Percentiles rank a stretch among this genome's conserved stretches.
Conservation (phyloP, 92 coral and sea anemone genomes). For the Zoanthus sociatus region DNA sequence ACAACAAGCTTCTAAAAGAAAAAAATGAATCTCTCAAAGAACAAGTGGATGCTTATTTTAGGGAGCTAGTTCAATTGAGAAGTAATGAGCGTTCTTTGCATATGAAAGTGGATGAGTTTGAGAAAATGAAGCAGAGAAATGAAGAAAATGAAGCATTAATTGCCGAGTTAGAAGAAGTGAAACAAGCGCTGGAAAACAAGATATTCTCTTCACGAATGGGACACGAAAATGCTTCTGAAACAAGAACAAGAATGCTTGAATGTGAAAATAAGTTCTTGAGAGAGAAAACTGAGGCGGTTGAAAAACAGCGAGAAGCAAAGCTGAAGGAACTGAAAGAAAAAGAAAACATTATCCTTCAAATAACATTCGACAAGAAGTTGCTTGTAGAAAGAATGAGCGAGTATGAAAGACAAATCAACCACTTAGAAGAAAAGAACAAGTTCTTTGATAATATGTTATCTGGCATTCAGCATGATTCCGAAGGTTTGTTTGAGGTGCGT, state of each 20-base stretch:
- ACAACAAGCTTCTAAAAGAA: conserved; percentile 33
- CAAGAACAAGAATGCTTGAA: conserved; percentile 3
- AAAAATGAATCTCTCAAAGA: conserved; percentile 1
- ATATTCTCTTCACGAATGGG: not conserved
- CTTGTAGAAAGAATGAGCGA: not conserved
- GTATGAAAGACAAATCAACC: not conserved
- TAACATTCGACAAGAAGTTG: not conserved
- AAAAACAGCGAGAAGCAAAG: conserved; percentile 21
- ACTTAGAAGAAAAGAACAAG: not conserved
- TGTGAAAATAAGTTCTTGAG: conserved; percentile 15
- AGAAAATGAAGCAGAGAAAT: conserved; percentile 8
- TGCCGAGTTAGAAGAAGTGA: not conserved
- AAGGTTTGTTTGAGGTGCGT: not conserved
- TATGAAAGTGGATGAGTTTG: not conserved
- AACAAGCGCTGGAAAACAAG: conserved; percentile 3
- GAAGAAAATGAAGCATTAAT: not conserved
- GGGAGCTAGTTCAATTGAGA: conserved; percentile 5
- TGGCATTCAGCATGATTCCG: not conserved
- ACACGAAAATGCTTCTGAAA: not conserved
- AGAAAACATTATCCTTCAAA: conserved; percentile 20
- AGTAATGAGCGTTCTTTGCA: not conserved
- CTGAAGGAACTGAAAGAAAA: not conserved
- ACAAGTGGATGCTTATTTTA: not conserved
- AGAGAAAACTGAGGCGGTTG: conserved; percentile 1
- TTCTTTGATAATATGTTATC: conserved; percentile 17